Percentiles rank a stretch among this genome's conserved stretches.
phyloP scores from a whole-genome alignment of 2,888 invertebrate species.

The Leucophora obtusa region DNA sequence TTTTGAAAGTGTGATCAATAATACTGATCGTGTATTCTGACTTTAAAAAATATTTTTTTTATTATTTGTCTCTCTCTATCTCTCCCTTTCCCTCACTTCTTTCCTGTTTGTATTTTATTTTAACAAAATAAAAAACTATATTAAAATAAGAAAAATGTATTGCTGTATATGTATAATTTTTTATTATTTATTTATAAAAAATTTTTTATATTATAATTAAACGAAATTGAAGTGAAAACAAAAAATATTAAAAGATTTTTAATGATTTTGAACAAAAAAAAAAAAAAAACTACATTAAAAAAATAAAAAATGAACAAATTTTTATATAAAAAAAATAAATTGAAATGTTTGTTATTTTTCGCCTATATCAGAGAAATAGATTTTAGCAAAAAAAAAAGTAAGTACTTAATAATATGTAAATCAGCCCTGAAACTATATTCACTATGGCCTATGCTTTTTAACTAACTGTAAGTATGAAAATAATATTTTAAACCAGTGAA shows the following conservation, averaged over 20 bases:
- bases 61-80: neutral
- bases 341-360: neutral
- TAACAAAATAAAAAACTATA: neutral
- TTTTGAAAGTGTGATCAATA: too few relatives aligned
- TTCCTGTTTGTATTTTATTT: neutral
- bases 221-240: conserved; percentile 36
- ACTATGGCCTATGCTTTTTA: too few relatives aligned
- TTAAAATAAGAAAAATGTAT: conserved; percentile 6
- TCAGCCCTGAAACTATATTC: too few relatives aligned
- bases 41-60: too few relatives aligned
- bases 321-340: conserved; percentile 5
- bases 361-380: too few relatives aligned
- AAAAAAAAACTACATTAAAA: conserved; percentile 4
- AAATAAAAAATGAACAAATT: conserved; percentile 3
- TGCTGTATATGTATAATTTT: conserved; percentile 48
- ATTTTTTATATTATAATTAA: conserved; percentile 32
- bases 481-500: too few relatives aligned
- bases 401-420: too few relatives aligned
- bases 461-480: too few relatives aligned
- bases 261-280: conserved; percentile 28
- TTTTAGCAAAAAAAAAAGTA: too few relatives aligned
- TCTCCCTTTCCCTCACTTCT: neutral
- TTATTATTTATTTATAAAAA: conserved; percentile 59
- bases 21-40: too few relatives aligned
- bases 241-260: conserved; percentile 15